Conservation (phyloP, 2,113 vertebrate species). For the Pseudorectes ferrugineus region DNA sequence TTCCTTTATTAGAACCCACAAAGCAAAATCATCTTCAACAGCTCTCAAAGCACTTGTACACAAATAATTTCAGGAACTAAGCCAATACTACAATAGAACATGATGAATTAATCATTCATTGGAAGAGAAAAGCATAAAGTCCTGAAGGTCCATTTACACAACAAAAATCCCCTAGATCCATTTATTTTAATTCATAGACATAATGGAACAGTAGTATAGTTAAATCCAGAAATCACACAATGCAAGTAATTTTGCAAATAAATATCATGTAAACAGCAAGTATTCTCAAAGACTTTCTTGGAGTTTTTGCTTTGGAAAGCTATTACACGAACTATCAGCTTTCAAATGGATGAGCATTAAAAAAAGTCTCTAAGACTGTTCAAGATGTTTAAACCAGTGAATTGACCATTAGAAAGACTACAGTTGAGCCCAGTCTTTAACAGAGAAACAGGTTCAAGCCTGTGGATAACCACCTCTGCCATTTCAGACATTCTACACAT, state of each 20-base stretch:
- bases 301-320: neutral
- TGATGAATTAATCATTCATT: neutral
- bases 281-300: neutral
- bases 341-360: neutral
- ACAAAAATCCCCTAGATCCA: neutral
- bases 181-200: neutral
- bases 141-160: neutral
- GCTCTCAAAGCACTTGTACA: neutral
- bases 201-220: neutral
- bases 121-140: neutral
- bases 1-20: neutral
- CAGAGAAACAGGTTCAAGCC: neutral
- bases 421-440: neutral
- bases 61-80: neutral
- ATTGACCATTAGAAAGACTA: neutral
- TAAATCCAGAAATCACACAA: neutral
- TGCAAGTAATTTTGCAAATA: neutral
- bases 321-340: neutral
- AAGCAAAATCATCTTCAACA: neutral
- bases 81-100: neutral
- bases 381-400: neutral
- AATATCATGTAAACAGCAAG: neutral
- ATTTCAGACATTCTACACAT: neutral
- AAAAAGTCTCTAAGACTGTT: neutral
- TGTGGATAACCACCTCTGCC: neutral